These are phyloP conservation scores for Penaeus japonicus DNA, from an alignment of 1,140 invertebrate species.

Conservation along the genomic window DNA sequence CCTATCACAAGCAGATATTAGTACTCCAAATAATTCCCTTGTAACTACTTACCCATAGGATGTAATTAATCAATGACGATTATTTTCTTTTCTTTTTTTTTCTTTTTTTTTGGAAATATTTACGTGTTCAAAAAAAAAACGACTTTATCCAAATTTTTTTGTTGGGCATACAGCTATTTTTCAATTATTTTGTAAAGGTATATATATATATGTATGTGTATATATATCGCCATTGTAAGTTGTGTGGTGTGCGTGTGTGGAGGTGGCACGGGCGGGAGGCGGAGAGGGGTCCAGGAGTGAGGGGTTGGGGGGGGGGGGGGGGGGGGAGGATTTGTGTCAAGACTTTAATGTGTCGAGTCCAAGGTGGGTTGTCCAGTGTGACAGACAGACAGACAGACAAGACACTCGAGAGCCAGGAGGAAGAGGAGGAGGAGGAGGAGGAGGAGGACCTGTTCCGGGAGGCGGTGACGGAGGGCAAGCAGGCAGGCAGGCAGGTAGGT, in stretches of 20 bases:
- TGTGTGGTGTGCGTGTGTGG: background rate
- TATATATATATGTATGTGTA: background rate
- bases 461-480: background rate
- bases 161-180: conserved; percentile 24
- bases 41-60: conserved; percentile 39
- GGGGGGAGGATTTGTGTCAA: too few species aligned
- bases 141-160: background rate
- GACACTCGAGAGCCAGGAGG: too few species aligned
- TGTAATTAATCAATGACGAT: conserved; percentile 1
- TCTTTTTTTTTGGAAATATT: conserved; percentile 42
- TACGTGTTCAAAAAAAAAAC: conserved; percentile 22
- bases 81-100: background rate
- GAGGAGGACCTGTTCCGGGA: background rate
- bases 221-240: too few species aligned
- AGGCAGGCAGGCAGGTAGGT: background rate
- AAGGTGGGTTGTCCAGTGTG: too few species aligned
- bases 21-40: conserved; percentile 24
- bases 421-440: too few species aligned
- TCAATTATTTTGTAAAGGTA: background rate
- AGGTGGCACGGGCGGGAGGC: background rate
- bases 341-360: too few species aligned
- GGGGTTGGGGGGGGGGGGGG: too few species aligned
- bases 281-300: background rate
- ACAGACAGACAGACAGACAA: too few species aligned
- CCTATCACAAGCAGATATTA: conserved; percentile 35